Evolutionary conservation across 1,140 invertebrate genomes (phyloP).

Genomic region (Gryllus bimaculatus): DNA sequence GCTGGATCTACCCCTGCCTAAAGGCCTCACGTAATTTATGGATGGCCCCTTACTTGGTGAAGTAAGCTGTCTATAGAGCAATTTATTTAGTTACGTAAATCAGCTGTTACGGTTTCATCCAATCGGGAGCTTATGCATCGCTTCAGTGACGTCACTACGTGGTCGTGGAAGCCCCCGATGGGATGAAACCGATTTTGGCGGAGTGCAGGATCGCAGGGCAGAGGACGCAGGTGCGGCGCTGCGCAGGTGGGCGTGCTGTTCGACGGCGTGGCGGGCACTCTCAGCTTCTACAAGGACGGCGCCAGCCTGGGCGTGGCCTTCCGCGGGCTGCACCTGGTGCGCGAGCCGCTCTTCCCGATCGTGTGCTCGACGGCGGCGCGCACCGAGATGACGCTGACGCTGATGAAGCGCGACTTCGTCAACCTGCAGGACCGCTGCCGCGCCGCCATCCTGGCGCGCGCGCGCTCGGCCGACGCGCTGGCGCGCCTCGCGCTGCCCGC

Average conservation of each 20-base stretch:
- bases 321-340: constrained; percentile 33
- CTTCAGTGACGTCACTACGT: too few species aligned
- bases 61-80: too few species aligned
- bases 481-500: constrained; percentile 15
- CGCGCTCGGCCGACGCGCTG: constrained; percentile 6
- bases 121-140: too few species aligned
- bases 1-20: too few species aligned
- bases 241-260: constrained; percentile 36
- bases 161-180: too few species aligned
- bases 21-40: too few species aligned
- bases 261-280: constrained; percentile 55
- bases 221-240: too few species aligned
- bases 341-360: constrained; percentile 56
- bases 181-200: too few species aligned
- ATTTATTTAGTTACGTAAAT: too few species aligned
- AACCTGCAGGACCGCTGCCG: constrained; percentile 45
- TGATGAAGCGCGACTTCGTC: constrained; percentile 48
- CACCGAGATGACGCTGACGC: constrained; percentile 56
- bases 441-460: constrained; percentile 16
- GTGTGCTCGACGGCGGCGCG: constrained; percentile 65
- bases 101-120: too few species aligned
- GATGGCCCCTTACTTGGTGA: too few species aligned
- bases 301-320: constrained; percentile 51
- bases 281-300: constrained; percentile 66
- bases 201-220: too few species aligned